Percentiles rank a stretch among this genome's conserved stretches.
Evolutionary conservation across 2,888 invertebrate genomes (phyloP).

Genomic region (Pandemis heparana): DNA sequence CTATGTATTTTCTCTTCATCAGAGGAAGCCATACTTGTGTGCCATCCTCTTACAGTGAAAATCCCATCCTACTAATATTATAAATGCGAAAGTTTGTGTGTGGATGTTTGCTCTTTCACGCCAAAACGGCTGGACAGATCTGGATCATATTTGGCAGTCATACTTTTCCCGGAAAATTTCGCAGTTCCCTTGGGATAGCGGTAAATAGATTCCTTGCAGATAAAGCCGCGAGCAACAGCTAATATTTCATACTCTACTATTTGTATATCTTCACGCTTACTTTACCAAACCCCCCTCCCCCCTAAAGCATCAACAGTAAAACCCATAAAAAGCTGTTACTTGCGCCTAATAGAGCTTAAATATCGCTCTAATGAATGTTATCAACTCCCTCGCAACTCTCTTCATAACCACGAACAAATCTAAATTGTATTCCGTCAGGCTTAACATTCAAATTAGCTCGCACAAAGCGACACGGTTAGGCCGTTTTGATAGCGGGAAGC

Average conservation of each 20-base stretch:
- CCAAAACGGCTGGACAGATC: too few species aligned
- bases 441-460: constrained; percentile 49
- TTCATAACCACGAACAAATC: constrained; percentile 45
- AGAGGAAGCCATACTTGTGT: too few species aligned
- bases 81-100: too few species aligned
- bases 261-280: not conserved
- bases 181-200: too few species aligned
- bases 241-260: not conserved
- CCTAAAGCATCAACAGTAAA: not conserved
- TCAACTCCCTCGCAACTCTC: constrained; percentile 49
- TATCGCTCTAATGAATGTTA: constrained; percentile 66
- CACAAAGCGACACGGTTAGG: constrained; percentile 48
- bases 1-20: too few species aligned
- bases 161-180: too few species aligned
- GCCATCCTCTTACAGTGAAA: too few species aligned
- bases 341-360: constrained; percentile 67
- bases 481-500: constrained; percentile 50
- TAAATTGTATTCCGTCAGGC: constrained; percentile 43
- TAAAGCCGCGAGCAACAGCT: too few species aligned
- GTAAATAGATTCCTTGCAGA: too few species aligned
- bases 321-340: constrained; percentile 56
- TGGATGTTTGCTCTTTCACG: too few species aligned
- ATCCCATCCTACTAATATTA: too few species aligned
- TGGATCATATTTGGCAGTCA: too few species aligned
- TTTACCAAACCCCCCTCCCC: not conserved